Base-by-base conservation (phyloP, 2,888 invertebrate species). In the Ischnus inquisitorius region DNA sequence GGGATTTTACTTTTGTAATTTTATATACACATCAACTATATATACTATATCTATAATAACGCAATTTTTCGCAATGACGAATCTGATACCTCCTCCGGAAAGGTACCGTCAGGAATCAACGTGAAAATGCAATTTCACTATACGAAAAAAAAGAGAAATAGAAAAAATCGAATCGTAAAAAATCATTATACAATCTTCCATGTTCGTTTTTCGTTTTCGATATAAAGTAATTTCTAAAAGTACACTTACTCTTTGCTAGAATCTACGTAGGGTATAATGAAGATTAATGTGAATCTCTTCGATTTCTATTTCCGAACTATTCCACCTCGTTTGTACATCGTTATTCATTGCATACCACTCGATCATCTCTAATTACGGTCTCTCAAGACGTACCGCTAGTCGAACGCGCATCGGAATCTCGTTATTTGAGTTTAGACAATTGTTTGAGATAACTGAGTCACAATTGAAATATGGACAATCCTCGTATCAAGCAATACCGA, bases 401-500 rank as follows among this genome's bases (percentile, higher is more conserved):
- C 16, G n/a, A 12, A 25, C 19, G n/a, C 14, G 10, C 14, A 34
- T 41, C 41, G 14, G 10, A 41, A 22, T 79, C 34, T 72, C 71
- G 65, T 25, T 68, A n/a, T 57, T 57, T 57, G 10, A 22, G 22
- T 68, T 48, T 60, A 39, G 19, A 77, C 8, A 67, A 74, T 80
- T 46, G 34, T 74, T 84, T 69, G 48, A 54, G 54, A 39, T 57
- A 67, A 81, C 54, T 22, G 69, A 85, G 75, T 78, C 65, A 81
- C 60, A 84, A 82, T 85, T 80, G 76, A 86, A 85, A 78, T 75
- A 82, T 87, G 88, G 92, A 92, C 91, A 92, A 92, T 92, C 90
- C 90, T 91, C 87, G 86, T 86, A 89, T 89, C 87, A 91, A 92
- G 91, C 90, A 92, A 92, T 93, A 88, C 91, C 91, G 93, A 93